Evolutionary conservation across 2,797 vertebrate species (phyloP).

Genomic region (Rhabdomys pumilio): DNA sequence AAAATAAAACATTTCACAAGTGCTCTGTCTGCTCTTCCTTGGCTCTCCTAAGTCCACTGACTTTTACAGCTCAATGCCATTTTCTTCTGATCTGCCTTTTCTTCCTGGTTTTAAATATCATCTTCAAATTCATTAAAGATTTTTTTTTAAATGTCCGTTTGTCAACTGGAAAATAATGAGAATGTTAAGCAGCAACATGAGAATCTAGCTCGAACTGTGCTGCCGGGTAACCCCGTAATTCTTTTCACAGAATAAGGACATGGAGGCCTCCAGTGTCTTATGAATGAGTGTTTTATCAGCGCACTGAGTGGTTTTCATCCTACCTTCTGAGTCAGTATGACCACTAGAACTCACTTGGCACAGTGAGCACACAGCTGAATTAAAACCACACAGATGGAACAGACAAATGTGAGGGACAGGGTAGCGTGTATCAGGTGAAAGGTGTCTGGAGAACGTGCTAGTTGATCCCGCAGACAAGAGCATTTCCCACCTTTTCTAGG

Average conservation of each 20-base stretch:
- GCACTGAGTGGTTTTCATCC: background rate
- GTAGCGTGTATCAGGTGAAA: slow-evolving; percentile 28
- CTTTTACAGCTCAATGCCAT: slow-evolving; percentile 26
- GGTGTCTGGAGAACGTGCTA: slow-evolving; percentile 1
- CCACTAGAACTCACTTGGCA: slow-evolving; percentile 64
- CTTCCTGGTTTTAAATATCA: slow-evolving; percentile 59
- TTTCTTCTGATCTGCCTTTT: slow-evolving; percentile 50
- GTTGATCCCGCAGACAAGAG: background rate
- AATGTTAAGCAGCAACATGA: background rate
- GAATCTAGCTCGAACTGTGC: background rate
- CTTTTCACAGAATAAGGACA: background rate
- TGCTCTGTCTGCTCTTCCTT: background rate
- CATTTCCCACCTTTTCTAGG: background rate
- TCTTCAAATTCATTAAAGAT: slow-evolving; percentile 52
- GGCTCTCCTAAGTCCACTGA: background rate
- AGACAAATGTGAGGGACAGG: slow-evolving; percentile 15
- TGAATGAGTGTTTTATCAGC: background rate
- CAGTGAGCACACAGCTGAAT: slow-evolving; percentile 43
- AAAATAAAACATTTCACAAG: slow-evolving; percentile 49
- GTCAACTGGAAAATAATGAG: slow-evolving; percentile 60
- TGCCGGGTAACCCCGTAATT: background rate
- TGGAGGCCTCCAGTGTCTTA: no score
- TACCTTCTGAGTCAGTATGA: slow-evolving; percentile 61
- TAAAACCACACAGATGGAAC: slow-evolving; percentile 54
- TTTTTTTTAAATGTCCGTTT: slow-evolving; percentile 57